Percentiles rank a stretch among this genome's conserved stretches.
Evolutionary conservation across 2,888 invertebrate species (phyloP).

Genomic region (Crematogaster levior): DNA sequence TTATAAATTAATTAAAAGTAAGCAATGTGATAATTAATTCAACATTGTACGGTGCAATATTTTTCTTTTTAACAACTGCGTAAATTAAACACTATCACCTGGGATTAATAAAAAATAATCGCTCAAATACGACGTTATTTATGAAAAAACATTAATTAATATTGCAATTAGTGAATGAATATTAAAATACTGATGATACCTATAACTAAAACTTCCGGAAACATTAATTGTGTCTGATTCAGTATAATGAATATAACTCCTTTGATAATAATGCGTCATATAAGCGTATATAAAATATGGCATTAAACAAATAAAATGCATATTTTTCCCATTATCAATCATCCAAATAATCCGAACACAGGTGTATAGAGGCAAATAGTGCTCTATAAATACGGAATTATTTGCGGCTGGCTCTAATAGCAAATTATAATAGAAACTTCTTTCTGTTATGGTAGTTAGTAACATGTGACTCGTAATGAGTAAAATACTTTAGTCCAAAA

Average conservation of each 20-base stretch:
- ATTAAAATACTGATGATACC: background rate
- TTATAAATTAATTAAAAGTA: too few relatives aligned
- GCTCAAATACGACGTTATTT: background rate
- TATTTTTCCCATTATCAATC: background rate
- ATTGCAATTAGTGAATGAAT: background rate
- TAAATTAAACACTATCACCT: background rate
- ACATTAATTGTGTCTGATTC: background rate
- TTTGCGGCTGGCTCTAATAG: background rate
- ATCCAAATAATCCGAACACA: background rate
- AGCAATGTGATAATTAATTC: too few relatives aligned
- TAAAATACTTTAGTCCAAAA: background rate
- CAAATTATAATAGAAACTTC: constrained; percentile 5
- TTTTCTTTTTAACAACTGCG: background rate
- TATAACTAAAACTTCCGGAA: background rate
- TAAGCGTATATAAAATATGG: background rate
- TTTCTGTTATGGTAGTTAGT: background rate
- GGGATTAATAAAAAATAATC: background rate
- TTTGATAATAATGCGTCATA: background rate
- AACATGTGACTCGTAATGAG: background rate
- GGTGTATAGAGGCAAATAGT: background rate
- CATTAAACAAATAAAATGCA: background rate
- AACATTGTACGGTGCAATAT: background rate
- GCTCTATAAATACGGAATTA: constrained; percentile 16
- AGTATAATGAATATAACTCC: background rate
- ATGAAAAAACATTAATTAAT: background rate